Percentiles rank a stretch among this genome's conserved stretches.
Evolutionary conservation across 1,140 invertebrate species (phyloP).

Genomic region (Aphelinus atriplicis): DNA sequence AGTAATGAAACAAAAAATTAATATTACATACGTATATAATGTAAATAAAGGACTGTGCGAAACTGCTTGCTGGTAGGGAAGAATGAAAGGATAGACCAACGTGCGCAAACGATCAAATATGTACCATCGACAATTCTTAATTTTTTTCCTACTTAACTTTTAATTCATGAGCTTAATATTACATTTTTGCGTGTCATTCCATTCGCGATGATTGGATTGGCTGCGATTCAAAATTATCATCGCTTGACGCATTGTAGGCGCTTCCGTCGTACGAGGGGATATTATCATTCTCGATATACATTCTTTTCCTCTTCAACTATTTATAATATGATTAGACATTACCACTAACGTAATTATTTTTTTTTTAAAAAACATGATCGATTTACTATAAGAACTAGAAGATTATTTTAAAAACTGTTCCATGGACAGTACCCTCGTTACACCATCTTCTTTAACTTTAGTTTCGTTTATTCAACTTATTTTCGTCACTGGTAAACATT

Average conservation of each 20-base stretch:
- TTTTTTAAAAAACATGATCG: conserved; percentile 29
- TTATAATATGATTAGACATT: conserved; percentile 51
- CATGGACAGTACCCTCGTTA: conserved; percentile 46
- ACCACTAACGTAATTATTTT: too few species aligned
- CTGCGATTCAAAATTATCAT: conserved; percentile 50
- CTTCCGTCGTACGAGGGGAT: conserved; percentile 36
- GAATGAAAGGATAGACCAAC: conserved; percentile 32
- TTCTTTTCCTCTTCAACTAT: conserved; percentile 22
- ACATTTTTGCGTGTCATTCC: conserved; percentile 16
- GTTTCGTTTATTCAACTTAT: conserved; percentile 27
- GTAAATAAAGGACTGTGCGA: conserved; percentile 20
- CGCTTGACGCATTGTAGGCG: conserved; percentile 50
- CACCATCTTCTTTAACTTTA: conserved; percentile 36
- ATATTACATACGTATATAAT: conserved; percentile 16
- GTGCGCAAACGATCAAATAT: conserved; percentile 15
- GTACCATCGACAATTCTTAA: conserved; percentile 25
- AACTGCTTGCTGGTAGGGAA: conserved; percentile 33
- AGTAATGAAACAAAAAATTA: conserved; percentile 21
- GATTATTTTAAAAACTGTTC: conserved; percentile 52
- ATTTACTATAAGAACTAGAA: conserved; percentile 48
- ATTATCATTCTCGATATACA: conserved; percentile 31
- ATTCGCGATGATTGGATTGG: conserved; percentile 35
- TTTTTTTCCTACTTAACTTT: conserved; percentile 30
- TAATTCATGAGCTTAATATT: conserved; percentile 21
- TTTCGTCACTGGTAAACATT: conserved; percentile 53